A percentile compares a stretch with the other conserved stretches of the same genome.
These are phyloP conservation scores for Drosophila tsacasi DNA, from an alignment of 1,140 invertebrate genomes.

Conservation along the genomic window DNA sequence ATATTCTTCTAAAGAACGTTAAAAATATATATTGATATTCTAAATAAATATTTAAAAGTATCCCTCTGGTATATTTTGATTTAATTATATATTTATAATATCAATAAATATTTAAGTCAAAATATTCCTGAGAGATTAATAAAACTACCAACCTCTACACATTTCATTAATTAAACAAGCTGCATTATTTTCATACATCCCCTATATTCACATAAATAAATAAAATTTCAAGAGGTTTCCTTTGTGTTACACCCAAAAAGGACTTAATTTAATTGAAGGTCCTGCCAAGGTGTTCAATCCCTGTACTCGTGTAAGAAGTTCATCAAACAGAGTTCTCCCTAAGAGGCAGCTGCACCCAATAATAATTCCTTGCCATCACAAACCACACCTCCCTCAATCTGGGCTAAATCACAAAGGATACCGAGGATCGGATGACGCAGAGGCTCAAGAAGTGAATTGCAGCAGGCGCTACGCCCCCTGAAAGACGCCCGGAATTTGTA, in stretches of 20 bases:
- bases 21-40: too few species aligned
- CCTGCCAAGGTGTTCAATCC: conserved; percentile 5
- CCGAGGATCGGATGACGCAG: conserved; percentile 54
- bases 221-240: not conserved
- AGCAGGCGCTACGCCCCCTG: conserved; percentile 63
- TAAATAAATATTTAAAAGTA: not conserved
- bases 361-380: conserved; percentile 31
- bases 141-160: not conserved
- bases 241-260: not conserved
- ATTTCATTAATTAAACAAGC: not conserved
- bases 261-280: conserved; percentile 4
- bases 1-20: not conserved
- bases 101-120: not conserved
- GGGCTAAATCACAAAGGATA: conserved; percentile 19
- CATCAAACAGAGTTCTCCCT: conserved; percentile 7
- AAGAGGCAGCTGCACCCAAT: conserved; percentile 31
- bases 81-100: too few species aligned
- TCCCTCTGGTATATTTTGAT: too few species aligned
- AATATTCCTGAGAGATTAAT: not conserved
- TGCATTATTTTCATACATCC: not conserved
- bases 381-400: conserved; percentile 41
- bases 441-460: conserved; percentile 48
- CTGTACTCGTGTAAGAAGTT: conserved; percentile 31
- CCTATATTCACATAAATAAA: not conserved
- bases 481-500: conserved; percentile 40